Base-by-base conservation (phyloP, 2,113 vertebrate species). In the Panthera tigris region DNA sequence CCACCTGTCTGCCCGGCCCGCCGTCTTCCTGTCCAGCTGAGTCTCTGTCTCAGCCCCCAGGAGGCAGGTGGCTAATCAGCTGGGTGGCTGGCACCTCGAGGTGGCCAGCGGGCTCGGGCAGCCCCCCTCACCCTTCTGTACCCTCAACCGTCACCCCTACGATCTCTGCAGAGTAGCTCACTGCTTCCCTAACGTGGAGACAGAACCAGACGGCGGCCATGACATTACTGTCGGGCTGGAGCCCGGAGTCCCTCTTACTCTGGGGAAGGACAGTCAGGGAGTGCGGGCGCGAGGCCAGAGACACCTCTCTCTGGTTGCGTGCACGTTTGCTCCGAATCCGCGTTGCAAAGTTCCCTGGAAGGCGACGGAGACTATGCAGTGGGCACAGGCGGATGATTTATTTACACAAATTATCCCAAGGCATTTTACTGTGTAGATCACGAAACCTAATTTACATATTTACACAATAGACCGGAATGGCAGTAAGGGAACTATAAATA, bases 1-100 rank as follows among this genome's bases (percentile, higher is more conserved):
- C 96, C 78, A 63, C 96, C 89, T 71, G 91, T 95, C 97, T 96
- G 93, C 97, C 80, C 31, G 16, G 81, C 79, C 98, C 96, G 74
- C 12, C 79, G 27, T 14, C 61, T 85, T 74, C 88, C 87, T 81
- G 36, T 86, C 96, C 78, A 7, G 16, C 83, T 92, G 39, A 1
- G 21, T 76, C 78, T 79, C 36, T 68, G 27, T 76, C 50, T 0
- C 57, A 89, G n/a, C 94, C 94, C 29, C 39, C 41, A 73, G 76
- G 79, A 97, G 39, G 45, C 10, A 0, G 74, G 65, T 21, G 13
- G 7, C 80, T 80, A 52, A 63, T 89, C 96, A 66, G 29, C 14
- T 4, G n/a, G 48, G 65, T 78, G 61, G 91, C 95, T 79, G 76
- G 78, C 89, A 36, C 50, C 3, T 8, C 23, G 45, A 45, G 74